Base-by-base conservation (phyloP, 2,797 vertebrate genomes). In the Coccyzus lansbergi region DNA sequence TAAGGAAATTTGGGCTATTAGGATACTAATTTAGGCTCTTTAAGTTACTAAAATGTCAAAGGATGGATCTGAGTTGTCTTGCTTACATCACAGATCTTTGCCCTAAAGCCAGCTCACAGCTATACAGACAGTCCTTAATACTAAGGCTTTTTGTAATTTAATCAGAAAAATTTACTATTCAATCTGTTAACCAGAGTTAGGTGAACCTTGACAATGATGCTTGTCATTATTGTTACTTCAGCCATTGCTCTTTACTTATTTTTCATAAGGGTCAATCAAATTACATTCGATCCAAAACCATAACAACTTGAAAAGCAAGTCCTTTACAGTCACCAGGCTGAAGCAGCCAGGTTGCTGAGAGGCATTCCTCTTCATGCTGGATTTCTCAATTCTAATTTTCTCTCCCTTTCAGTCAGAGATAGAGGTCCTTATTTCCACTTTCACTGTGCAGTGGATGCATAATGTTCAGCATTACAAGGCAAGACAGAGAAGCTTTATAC, bases 291-390 rank as follows among this genome's bases (percentile, higher is more conserved):
- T 84, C 83, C 48, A 78, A 91, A 86, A 22, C 52, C 81, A 34
- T 38, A 92, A 88, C 64, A 79, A 86, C 56, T 92, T 84, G 59
- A 84, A 90, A 74, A 88, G 6, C 28, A 68, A 82, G 75, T 85
- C 38, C 26, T 84, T 84, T 88, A 26, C 40, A 59, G 53, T 59
- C 28, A 53, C 29, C 26, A 36, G 33, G 19, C n/a, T 92, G 49
- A 44, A 76, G 44, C 18, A 88, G 52, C 28, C 33, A 29, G 46
- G 34, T 34, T 84, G 34, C 75, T 53, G 26, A 65, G 40, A 82
- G 36, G 16, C 48, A 65, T 64, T 90, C 11, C 24, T 86, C n/a
- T 80, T 94, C 81, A 40, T 59, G 18, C 15, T 56, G 40, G 19
- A 24, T 70, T 75, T 92, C 29, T 65, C 22, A 70, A 51, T 44